A percentile compares a stretch with the other conserved stretches of the same genome.
Evolutionary conservation across 2,797 vertebrate genomes (phyloP).

Genomic region (Myiotriccus ornatus): DNA sequence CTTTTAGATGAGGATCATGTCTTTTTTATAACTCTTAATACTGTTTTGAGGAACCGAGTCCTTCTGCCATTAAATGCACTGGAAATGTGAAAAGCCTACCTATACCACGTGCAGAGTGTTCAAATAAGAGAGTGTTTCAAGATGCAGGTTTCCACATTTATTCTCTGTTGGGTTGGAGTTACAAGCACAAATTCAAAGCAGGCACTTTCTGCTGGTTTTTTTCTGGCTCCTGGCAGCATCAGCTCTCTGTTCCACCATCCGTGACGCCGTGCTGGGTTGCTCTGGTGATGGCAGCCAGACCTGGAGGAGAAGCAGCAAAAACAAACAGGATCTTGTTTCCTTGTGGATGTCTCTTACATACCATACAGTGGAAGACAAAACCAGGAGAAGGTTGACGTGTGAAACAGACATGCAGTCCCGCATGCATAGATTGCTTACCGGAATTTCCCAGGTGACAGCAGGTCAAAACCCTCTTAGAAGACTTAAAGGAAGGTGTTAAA

Average conservation of each 20-base stretch:
- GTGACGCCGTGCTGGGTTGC: accelerated
- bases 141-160: background rate
- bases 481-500: background rate
- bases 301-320: background rate
- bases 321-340: background rate
- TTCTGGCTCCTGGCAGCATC: background rate
- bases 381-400: background rate
- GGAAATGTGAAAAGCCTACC: background rate
- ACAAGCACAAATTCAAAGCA: background rate
- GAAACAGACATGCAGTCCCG: background rate
- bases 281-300: background rate
- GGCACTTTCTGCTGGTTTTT: background rate
- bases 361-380: background rate
- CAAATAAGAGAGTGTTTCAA: background rate
- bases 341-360: accelerated
- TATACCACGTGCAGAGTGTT: background rate
- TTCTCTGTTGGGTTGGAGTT: background rate
- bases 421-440: background rate
- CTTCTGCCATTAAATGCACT: background rate
- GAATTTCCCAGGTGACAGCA: background rate
- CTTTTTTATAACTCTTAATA: background rate
- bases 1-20: background rate
- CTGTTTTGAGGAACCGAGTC: background rate
- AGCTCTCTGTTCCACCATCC: background rate
- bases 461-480: background rate